Conservation (phyloP, 2,888 invertebrate genomes). For the Mallateleia sp. region DNA sequence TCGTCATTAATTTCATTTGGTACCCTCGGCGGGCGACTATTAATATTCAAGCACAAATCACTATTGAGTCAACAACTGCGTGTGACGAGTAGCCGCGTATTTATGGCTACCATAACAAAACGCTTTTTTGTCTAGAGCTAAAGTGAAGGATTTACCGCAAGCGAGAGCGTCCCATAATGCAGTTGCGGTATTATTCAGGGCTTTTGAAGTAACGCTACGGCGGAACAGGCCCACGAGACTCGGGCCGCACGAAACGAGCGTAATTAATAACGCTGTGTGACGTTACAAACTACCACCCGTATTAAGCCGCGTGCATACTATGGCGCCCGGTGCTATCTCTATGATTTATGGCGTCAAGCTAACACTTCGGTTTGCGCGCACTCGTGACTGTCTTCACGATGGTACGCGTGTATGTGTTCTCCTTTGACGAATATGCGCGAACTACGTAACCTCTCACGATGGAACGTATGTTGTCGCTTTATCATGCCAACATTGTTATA, state of each 20-base stretch:
- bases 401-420: constrained; percentile 52
- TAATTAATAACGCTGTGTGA: constrained; percentile 84
- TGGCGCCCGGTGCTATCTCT: constrained; percentile 82
- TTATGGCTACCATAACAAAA: constrained; percentile 53
- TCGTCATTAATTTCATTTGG: not conserved
- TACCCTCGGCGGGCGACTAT: constrained; percentile 15
- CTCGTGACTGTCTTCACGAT: constrained; percentile 79
- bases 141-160: constrained; percentile 61
- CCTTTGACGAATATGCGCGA: constrained; percentile 55
- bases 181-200: constrained; percentile 58
- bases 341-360: constrained; percentile 83
- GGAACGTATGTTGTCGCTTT: constrained; percentile 42
- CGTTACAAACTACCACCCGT: constrained; percentile 80
- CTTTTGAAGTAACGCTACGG: constrained; percentile 40
- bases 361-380: constrained; percentile 79
- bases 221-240: constrained; percentile 42
- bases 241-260: constrained; percentile 79
- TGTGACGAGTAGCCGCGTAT: constrained; percentile 61
- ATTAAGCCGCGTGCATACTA: constrained; percentile 77
- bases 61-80: constrained; percentile 53
- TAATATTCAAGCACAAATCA: constrained; percentile 43
- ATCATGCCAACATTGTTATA: constrained; percentile 59
- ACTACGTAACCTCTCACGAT: constrained; percentile 48
- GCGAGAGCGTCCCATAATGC: constrained; percentile 31
- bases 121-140: constrained; percentile 8